Conservation (phyloP, 2,113 vertebrate species). For the Rhinopomastus cyanomelas region DNA sequence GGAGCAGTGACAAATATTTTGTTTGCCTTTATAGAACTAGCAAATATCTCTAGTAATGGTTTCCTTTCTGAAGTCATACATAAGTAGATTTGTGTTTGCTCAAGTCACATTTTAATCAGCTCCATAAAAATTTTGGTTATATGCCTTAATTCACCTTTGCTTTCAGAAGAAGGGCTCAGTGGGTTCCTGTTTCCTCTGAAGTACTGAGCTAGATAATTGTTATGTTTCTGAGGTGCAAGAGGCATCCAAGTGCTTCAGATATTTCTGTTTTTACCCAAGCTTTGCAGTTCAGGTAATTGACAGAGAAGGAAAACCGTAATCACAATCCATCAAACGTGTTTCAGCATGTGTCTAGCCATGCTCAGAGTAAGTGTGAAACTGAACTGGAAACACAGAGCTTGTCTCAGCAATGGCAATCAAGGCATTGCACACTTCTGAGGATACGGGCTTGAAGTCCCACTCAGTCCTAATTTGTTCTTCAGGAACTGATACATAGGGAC, state of each 20-base stretch:
- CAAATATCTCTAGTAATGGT: not conserved
- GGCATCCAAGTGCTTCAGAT: not conserved
- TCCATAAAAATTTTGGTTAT: not conserved
- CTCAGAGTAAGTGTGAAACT: not conserved
- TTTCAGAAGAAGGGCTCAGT: not conserved
- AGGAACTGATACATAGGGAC: not conserved
- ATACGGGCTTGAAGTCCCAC: not conserved
- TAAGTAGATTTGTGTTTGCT: conserved; percentile 2
- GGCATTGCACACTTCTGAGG: not conserved
- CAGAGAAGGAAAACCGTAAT: not conserved
- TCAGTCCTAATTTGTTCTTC: not conserved
- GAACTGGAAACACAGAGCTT: not conserved
- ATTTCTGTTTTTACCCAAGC: not conserved
- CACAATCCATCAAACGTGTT: not conserved
- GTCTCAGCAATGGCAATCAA: not conserved
- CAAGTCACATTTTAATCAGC: not conserved
- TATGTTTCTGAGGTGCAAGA: not conserved
- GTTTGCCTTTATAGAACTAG: not conserved
- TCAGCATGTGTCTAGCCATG: not conserved
- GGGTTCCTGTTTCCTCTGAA: not conserved
- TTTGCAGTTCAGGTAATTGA: conserved; percentile 3
- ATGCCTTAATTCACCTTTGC: not conserved
- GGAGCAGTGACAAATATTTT: not conserved
- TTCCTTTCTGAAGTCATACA: not conserved
- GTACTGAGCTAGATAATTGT: not conserved